A percentile compares a stretch with the other conserved stretches of the same genome.
Conservation (phyloP, 2,797 vertebrate species). For the Peromyscus nudipes region DNA sequence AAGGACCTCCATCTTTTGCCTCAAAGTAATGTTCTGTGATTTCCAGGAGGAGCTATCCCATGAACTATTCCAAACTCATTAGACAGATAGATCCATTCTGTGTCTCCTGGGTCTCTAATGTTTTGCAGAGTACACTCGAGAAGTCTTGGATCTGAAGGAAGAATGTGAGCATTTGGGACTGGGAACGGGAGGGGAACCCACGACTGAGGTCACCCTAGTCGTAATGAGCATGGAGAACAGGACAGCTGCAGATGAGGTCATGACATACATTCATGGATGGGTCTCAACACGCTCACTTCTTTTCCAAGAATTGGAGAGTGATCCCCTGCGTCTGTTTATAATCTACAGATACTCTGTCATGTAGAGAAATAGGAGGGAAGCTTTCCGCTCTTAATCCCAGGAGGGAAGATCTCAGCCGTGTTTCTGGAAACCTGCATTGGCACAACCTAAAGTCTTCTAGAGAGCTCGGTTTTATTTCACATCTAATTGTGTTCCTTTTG, state of each 20-base stretch:
- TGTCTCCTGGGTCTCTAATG: constrained; percentile 66
- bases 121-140: constrained; percentile 69
- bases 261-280: constrained; percentile 59
- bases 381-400: constrained; percentile 74
- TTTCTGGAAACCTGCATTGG: constrained; percentile 79
- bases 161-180: constrained; percentile 69
- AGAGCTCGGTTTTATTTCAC: constrained; percentile 63
- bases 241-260: constrained; percentile 81
- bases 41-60: constrained; percentile 61
- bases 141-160: constrained; percentile 63
- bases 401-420: constrained; percentile 73
- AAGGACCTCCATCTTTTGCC: neutral
- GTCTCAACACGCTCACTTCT: constrained; percentile 67
- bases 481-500: constrained; percentile 68
- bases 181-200: constrained; percentile 34
- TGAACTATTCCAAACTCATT: constrained; percentile 64
- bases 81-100: constrained; percentile 74
- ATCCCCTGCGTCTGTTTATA: constrained; percentile 76
- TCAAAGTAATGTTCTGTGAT: constrained; percentile 57
- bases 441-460: constrained; percentile 73
- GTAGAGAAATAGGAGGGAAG: constrained; percentile 73
- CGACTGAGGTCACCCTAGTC: constrained; percentile 47
- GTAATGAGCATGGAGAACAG: constrained; percentile 62
- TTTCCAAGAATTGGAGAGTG: constrained; percentile 70
- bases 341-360: constrained; percentile 76